Evolutionary conservation across 2,888 invertebrate genomes (phyloP), one percentile per base, ranked within the genome.

Genomic region (Agonum fuliginosum): DNA sequence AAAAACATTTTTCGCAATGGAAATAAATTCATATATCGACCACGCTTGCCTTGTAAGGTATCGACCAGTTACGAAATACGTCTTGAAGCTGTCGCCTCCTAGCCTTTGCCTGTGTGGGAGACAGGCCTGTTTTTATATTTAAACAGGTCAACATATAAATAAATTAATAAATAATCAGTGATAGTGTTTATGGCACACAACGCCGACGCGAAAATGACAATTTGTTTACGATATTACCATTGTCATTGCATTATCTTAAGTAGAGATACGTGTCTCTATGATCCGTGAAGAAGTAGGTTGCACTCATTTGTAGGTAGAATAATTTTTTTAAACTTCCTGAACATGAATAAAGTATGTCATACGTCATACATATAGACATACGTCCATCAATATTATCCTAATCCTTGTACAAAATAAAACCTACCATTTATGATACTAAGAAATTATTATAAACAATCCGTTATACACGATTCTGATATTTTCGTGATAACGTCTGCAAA

Each of bases 1-100:
- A 70, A 77, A 77, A 77, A 77, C 70, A 77, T 77, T 77, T 77
- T 77, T 77, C 77, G 77, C 77, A 77, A 77, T 70, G 67, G 75
- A 75, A 67, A 77, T 77, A 77, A 77, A 77, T 77, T 77, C 70
- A 77, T 70, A 77, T 67, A 75, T 67, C 75, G 75, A 75, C 75
- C 75, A 75, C 75, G 67, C 75, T 46, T 67, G 22, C 75, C 75
- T 20, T 75, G 17, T 67, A 75, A 34, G 75, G 75, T 14, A 30
- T 30, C 67, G 22, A 51, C 30, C 67, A 46, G 62, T 75, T 75
- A 75, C 75, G 75, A 75, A 48, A 75, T 65, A 17, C 30, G 67
- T 71, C 48, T 71, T 46, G 48, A 4, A 20, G n/a, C 20, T 67
- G 71, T 48, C 48, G 71, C 71, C 48, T 48, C 12, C 17, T 30